Base-by-base conservation (phyloP, 2,888 invertebrate genomes). In the Desoria tigrina region DNA sequence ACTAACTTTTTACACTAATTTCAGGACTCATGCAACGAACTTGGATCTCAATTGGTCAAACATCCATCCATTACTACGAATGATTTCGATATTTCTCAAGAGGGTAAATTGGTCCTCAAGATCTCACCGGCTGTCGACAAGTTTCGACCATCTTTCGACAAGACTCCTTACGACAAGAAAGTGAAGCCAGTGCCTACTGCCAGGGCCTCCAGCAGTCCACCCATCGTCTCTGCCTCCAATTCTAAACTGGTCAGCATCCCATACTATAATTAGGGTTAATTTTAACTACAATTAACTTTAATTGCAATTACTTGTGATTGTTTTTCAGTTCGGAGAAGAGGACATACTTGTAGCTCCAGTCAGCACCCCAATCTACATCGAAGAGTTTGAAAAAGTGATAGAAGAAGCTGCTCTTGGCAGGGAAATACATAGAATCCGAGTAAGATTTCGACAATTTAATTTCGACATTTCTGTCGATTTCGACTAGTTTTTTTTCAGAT, bases 41-140 rank as follows among this genome's bases (percentile, higher is more conserved):
- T 96, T 62, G 91, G 92, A 72, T 88, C 88, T 28, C 94, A 94
- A 81, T 85, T 94, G 63, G 87, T 87, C 45, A 90, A 92, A 78
- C 94, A 94, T 82, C 94, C 94, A 16, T 94, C 94, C 23, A 92
- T 94, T 79, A 83, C 94, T 70, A 93, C 94, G 50, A 90, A 90
- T 58, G 94, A 95, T 80, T 96, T 96, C 81, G 94, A 95, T 79
- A 92, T 97, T 63, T 90, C 89, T 76, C 86, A 89, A 53, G 87
- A 90, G 74, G 91, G 91, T 78, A 87, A 89, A 77, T 80, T 90
- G 65, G 84, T 88, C 42, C 80, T 89, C 27, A 87, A 85, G 78
- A 83, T 87, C 2, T 86, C 86, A 58, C 83, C 85, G 26, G 75
- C 72, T 45, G 68, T 59, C 26, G 71, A 70, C 55, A 66, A 70